A percentile compares a stretch with the other conserved stretches of the same genome.
Evolutionary conservation across 1,140 invertebrate genomes (phyloP).

Genomic region (Microplitis mediator): DNA sequence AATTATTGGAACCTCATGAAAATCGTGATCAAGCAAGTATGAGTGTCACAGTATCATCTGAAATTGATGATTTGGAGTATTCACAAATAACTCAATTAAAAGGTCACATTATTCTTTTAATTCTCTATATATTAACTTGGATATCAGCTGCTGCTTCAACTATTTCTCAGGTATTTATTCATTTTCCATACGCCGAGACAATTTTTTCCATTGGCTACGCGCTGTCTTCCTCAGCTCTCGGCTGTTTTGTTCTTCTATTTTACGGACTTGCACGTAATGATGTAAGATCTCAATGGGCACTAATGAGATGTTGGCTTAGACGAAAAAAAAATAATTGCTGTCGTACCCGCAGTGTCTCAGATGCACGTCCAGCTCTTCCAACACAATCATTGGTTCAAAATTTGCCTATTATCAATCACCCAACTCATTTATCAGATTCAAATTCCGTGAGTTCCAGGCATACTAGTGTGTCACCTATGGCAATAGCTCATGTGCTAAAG

Average conservation of each 20-base stretch:
- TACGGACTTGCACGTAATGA: conserved; percentile 85
- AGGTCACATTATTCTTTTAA: conserved; percentile 77
- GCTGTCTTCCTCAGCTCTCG: conserved; percentile 72
- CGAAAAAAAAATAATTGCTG: conserved; percentile 68
- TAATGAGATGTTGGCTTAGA: conserved; percentile 68
- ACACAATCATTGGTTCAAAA: conserved; percentile 57
- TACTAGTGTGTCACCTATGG: conserved; percentile 47
- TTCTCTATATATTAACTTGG: conserved; percentile 81
- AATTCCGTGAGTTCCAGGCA: conserved; percentile 53
- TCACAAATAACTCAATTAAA: conserved; percentile 80
- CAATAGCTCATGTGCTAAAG: conserved; percentile 25
- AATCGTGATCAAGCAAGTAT: conserved; percentile 67
- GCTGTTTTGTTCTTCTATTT: conserved; percentile 84
- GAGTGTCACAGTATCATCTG: conserved; percentile 71
- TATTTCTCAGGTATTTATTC: conserved; percentile 68
- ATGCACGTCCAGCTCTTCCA: conserved; percentile 66
- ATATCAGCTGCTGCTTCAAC: conserved; percentile 72
- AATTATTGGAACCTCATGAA: conserved; percentile 72
- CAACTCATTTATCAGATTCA: conserved; percentile 55
- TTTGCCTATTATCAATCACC: conserved; percentile 46
- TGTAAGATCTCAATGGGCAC: conserved; percentile 76
- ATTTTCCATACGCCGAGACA: conserved; percentile 73
- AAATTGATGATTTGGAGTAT: conserved; percentile 82
- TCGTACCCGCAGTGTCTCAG: conserved; percentile 70
- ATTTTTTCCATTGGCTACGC: conserved; percentile 81